Conservation (phyloP, 2,888 invertebrate genomes). For the Tachina grossa region DNA sequence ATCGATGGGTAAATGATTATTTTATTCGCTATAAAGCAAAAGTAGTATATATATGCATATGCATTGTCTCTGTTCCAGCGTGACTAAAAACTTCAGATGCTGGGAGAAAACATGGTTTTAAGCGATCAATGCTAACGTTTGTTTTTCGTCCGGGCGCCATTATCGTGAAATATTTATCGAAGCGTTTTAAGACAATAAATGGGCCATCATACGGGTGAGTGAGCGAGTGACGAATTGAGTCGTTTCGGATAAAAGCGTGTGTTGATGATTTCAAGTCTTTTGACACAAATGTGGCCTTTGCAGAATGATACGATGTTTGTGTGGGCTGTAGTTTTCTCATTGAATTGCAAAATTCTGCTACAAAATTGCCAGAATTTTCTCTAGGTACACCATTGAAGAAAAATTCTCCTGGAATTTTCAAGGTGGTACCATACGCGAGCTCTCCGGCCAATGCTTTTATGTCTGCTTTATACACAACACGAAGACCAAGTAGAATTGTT, state of each 20-base stretch:
- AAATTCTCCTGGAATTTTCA: conserved; percentile 43
- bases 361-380: too few species aligned
- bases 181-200: background rate
- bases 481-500: conserved; percentile 7
- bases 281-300: conserved; percentile 18
- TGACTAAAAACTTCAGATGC: too few species aligned
- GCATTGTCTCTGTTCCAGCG: too few species aligned
- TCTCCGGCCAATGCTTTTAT: conserved; percentile 34
- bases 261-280: conserved; percentile 10
- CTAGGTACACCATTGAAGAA: too few species aligned
- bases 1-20: too few species aligned
- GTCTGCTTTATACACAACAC: conserved; percentile 23
- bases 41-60: too few species aligned
- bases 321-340: conserved; percentile 14
- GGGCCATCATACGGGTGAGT: conserved; percentile 62
- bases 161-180: too few species aligned
- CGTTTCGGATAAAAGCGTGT: conserved; percentile 61
- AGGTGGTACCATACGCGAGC: conserved; percentile 30
- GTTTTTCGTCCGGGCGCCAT: too few species aligned
- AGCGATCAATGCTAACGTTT: too few species aligned
- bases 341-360: conserved; percentile 4
- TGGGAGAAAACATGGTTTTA: too few species aligned
- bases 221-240: conserved; percentile 42
- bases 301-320: too few species aligned
- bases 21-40: too few species aligned